phyloP scores from a whole-genome alignment of 2,797 vertebrate genomes.

The Dermochelys coriacea region DNA sequence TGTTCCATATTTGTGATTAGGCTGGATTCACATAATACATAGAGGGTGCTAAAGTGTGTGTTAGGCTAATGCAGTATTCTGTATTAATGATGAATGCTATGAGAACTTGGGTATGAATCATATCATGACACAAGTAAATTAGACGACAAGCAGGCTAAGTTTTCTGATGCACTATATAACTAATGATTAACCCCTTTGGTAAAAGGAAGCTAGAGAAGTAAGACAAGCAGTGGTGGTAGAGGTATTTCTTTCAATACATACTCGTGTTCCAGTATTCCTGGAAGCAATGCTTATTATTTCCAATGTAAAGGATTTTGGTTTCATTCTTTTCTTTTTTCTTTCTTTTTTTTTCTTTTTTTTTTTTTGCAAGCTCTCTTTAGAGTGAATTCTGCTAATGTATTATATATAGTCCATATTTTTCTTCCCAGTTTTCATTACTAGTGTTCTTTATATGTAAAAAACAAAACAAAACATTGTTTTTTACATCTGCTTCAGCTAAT shows the following conservation, averaged over 20 bases:
- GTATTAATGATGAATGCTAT: constrained; percentile 50
- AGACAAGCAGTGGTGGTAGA: not conserved
- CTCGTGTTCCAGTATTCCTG: not conserved
- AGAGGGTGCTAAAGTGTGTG: constrained; percentile 19
- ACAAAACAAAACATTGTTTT: not conserved
- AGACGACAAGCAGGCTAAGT: constrained; percentile 31
- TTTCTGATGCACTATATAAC: not conserved
- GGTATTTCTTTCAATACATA: not conserved
- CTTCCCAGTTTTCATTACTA: not conserved
- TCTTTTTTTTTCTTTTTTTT: not conserved
- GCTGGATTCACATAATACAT: not conserved
- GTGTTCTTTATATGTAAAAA: not conserved
- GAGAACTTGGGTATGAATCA: constrained; percentile 43
- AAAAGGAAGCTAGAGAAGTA: not conserved
- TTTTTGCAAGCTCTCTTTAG: not conserved
- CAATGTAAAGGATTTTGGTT: not conserved
- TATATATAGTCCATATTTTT: not conserved
- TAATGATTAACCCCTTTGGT: constrained; percentile 58
- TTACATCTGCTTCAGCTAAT: not conserved
- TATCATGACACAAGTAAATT: constrained; percentile 54
- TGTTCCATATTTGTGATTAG: not conserved
- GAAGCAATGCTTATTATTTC: not conserved
- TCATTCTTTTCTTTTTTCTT: not conserved
- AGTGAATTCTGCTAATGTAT: not conserved
- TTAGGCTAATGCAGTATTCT: constrained; percentile 8